Evolutionary conservation across 2,113 vertebrate genomes (phyloP).

Genomic region (Anolis carolinensis): DNA sequence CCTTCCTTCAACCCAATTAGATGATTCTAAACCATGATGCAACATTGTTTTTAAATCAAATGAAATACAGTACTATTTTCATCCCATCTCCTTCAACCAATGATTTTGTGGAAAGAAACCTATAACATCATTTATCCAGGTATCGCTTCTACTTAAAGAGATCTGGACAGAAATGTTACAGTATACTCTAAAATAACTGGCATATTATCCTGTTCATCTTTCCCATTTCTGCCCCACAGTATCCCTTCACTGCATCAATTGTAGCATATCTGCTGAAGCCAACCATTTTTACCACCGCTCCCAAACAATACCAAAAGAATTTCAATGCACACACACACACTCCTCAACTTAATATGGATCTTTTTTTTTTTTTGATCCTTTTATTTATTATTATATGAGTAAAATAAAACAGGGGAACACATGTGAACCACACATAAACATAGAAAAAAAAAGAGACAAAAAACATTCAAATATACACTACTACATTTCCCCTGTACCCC

Average conservation of each 20-base stretch:
- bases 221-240: not conserved
- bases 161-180: not conserved
- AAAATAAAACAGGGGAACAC: too few relatives aligned
- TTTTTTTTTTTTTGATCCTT: not conserved
- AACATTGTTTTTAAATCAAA: too few relatives aligned
- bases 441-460: too few relatives aligned
- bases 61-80: too few relatives aligned
- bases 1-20: too few relatives aligned
- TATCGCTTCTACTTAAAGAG: not conserved
- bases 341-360: not conserved
- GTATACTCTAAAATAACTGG: not conserved
- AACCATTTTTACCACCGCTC: not conserved
- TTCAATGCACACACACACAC: too few relatives aligned
- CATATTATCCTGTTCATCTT: not conserved
- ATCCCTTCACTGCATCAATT: not conserved
- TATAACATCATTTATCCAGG: not conserved
- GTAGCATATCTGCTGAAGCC: not conserved
- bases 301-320: not conserved
- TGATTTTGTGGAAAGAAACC: not conserved
- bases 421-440: too few relatives aligned
- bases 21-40: too few relatives aligned
- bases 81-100: not conserved
- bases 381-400: too few relatives aligned
- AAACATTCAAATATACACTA: too few relatives aligned
- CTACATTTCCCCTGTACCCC: too few relatives aligned